Conservation (phyloP, 1,140 invertebrate species). For the Tyrophagus putrescentiae region DNA sequence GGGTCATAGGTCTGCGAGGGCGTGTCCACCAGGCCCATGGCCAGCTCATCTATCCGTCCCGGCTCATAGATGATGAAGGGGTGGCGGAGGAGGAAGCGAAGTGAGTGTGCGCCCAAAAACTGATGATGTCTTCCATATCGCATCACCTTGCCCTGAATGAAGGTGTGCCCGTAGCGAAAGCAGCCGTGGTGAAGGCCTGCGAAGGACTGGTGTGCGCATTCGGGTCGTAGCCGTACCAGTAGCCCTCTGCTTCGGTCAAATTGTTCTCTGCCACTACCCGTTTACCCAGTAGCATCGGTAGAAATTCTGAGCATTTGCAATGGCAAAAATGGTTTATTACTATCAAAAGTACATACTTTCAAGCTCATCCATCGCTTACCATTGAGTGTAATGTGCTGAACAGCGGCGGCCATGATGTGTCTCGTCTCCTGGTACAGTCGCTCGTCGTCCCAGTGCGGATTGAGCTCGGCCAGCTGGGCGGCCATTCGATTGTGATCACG, state of each 20-base stretch:
- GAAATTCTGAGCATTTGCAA: no score
- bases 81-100: conserved; percentile 68
- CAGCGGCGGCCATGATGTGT: conserved; percentile 36
- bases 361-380: no score
- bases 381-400: conserved; percentile 39
- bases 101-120: conserved; percentile 49
- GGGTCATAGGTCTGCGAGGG: conserved; percentile 88
- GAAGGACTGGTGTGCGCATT: conserved; percentile 33
- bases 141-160: conserved; percentile 31
- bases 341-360: no score
- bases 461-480: conserved; percentile 49
- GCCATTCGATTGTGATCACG: conserved; percentile 50
- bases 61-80: conserved; percentile 77
- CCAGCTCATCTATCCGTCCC: conserved; percentile 76
- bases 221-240: conserved; percentile 35
- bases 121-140: conserved; percentile 26
- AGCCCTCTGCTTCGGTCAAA: conserved; percentile 25
- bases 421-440: conserved; percentile 39
- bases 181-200: conserved; percentile 38
- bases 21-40: conserved; percentile 81
- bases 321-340: no score
- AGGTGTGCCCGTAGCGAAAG: conserved; percentile 38
- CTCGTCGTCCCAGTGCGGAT: conserved; percentile 40
- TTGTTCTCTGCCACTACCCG: conserved; percentile 26
- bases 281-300: conserved; percentile 36